Evolutionary conservation across 2,888 invertebrate species (phyloP).

Genomic region (Sinodicranocentrus sp.): DNA sequence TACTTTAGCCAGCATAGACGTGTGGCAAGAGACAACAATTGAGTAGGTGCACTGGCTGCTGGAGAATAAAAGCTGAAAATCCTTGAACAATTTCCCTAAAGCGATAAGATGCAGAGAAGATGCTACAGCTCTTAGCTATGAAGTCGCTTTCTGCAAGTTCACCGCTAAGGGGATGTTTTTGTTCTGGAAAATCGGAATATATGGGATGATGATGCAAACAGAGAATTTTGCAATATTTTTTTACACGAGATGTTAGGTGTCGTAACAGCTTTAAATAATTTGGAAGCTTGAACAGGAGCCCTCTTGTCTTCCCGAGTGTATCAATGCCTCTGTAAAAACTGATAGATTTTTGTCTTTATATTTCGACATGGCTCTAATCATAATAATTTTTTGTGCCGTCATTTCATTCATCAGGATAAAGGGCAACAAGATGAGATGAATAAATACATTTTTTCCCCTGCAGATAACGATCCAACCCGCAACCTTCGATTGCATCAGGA

Average conservation of each 20-base stretch:
- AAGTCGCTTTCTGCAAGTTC: background rate
- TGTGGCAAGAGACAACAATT: background rate
- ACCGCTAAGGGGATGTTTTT: background rate
- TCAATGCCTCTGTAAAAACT: slow-evolving; percentile 2
- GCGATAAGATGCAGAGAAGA: background rate
- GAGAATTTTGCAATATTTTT: background rate
- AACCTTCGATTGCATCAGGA: background rate
- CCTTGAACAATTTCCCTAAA: slow-evolving; percentile 50
- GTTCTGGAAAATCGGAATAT: background rate
- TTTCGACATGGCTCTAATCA: background rate
- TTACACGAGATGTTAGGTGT: background rate
- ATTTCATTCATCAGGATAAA: slow-evolving; percentile 26
- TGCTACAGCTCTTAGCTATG: background rate
- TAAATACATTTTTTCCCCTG: background rate
- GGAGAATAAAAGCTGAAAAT: slow-evolving; percentile 39
- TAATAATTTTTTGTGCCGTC: background rate
- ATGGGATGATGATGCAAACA: background rate
- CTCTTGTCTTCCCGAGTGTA: background rate
- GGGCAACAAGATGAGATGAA: slow-evolving; percentile 9
- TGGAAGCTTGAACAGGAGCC: background rate
- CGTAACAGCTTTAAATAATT: background rate
- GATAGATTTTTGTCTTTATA: background rate
- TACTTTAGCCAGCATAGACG: background rate
- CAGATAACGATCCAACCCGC: slow-evolving; percentile 5
- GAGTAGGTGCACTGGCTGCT: background rate